Evolutionary conservation across 2,888 invertebrate species (phyloP).

Genomic region (Coecobrya sp.): DNA sequence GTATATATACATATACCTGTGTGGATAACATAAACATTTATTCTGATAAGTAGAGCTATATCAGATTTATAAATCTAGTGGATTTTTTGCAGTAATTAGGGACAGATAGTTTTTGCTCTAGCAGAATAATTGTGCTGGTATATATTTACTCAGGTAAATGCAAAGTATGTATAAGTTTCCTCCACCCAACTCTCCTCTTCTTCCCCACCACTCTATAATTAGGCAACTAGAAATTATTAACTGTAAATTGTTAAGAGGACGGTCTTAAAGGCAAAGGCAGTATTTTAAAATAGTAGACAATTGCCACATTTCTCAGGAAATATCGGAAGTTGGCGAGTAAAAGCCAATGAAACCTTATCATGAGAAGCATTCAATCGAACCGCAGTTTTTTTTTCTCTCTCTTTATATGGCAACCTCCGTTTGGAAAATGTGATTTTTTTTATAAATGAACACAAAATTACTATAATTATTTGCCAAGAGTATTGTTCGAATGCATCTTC

Average conservation of each 20-base stretch:
- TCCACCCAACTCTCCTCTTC: neutral
- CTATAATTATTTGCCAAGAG: neutral
- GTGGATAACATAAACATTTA: too few species aligned
- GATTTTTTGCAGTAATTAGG: neutral
- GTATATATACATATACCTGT: too few species aligned
- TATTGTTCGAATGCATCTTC: neutral
- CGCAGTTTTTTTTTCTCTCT: neutral
- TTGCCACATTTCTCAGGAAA: slow-evolving; percentile 15
- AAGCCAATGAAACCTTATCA: slow-evolving; percentile 1
- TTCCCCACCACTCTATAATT: neutral
- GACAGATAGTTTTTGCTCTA: neutral
- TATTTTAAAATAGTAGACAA: neutral
- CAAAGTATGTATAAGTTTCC: neutral
- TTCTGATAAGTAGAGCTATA: neutral
- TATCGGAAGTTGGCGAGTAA: slow-evolving; percentile 15
- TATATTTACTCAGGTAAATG: slow-evolving; percentile 6
- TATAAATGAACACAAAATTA: neutral
- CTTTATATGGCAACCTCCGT: neutral
- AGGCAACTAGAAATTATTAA: neutral
- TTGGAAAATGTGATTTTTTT: neutral
- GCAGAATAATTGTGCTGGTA: neutral
- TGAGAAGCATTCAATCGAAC: neutral
- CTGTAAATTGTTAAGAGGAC: slow-evolving; percentile 12
- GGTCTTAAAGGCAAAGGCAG: neutral
- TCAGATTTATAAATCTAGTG: slow-evolving; percentile 22